Conservation (phyloP, 1,140 invertebrate genomes). For the Sarcophaga bullata region DNA sequence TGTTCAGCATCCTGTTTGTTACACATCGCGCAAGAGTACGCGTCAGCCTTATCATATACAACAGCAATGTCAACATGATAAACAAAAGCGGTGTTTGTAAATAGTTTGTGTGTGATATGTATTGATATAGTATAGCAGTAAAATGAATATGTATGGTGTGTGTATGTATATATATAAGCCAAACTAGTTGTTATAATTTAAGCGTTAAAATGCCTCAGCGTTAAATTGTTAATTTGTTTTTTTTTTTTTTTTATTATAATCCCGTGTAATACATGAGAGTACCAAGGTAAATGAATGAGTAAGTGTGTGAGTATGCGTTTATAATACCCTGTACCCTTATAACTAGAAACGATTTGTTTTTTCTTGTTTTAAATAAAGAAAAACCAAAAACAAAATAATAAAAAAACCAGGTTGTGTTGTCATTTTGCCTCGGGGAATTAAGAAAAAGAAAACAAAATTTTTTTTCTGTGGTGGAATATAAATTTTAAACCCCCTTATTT, state of each 20-base stretch:
- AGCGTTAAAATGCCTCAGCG: slow-evolving; percentile 23
- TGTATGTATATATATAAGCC: background rate
- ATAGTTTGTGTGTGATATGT: no score
- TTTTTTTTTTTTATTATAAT: slow-evolving; percentile 2
- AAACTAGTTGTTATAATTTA: slow-evolving; percentile 20
- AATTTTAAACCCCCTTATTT: no score
- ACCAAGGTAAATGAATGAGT: background rate
- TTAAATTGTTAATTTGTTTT: slow-evolving; percentile 22
- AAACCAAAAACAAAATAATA: background rate
- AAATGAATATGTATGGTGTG: background rate
- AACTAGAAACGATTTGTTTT: no score
- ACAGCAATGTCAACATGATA: no score
- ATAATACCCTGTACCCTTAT: no score
- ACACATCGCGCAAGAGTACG: background rate
- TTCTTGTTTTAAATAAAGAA: no score
- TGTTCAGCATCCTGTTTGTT: slow-evolving; percentile 4
- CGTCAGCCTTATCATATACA: no score
- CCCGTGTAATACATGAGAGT: background rate
- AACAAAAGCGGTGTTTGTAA: no score
- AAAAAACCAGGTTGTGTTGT: background rate
- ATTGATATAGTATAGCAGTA: no score
- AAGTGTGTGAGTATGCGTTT: no score
- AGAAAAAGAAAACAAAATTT: background rate
- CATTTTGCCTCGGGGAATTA: slow-evolving; percentile 6
- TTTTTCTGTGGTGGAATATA: no score